Evolutionary conservation across 2,888 invertebrate genomes (phyloP), one percentile per base, ranked within the genome.

Genomic region (Trachelus troglodyta): DNA sequence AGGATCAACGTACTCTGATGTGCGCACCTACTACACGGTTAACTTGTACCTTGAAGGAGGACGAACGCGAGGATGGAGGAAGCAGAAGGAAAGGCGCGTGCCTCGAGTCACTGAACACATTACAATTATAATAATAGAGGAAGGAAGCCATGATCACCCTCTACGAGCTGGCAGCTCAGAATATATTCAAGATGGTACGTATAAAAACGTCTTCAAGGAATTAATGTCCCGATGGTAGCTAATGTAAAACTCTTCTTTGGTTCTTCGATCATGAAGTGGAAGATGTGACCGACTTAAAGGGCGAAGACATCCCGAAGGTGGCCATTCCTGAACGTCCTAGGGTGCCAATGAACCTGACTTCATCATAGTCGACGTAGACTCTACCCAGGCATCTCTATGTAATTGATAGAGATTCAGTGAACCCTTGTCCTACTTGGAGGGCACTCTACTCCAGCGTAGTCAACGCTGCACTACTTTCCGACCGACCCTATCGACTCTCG

Each of bases 401-500:
- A 71, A 71, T 71, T 71, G 71, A 71, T 71, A 71, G 71, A n/a
- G 71, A 71, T 71, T 31, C 71, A 15, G 71, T 71, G 71, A 71
- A 71, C 71, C 71, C 71, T 71, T 71, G 71, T 71, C 71, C 71
- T 71, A 71, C 71, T 71, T 71, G 71, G 71, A 71, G 71, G 71
- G 71, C 71, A 71, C 31, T 71, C 33, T 71, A 34, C 71, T 34
- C 34, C 71, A 31, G 12, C 71, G 34, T 31, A 71, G 31, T 33
- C 71, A 33, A 31, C 31, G 71, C 33, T 34, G 71, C 71, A 71
- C 71, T 71, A 71, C 71, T 71, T 71, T 71, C 71, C 34, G 33
- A 23, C 23, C 56, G 56, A 56, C 56, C 56, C 23, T 56, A 56
- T 56, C 23, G 56, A 56, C 56, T 56, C 56, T 56, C 56, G 56